A percentile compares a stretch with the other conserved stretches of the same genome.
These are phyloP conservation scores for Melanostigma gelatinosum DNA, from an alignment of 2,113 vertebrate species.

Conservation along the genomic window DNA sequence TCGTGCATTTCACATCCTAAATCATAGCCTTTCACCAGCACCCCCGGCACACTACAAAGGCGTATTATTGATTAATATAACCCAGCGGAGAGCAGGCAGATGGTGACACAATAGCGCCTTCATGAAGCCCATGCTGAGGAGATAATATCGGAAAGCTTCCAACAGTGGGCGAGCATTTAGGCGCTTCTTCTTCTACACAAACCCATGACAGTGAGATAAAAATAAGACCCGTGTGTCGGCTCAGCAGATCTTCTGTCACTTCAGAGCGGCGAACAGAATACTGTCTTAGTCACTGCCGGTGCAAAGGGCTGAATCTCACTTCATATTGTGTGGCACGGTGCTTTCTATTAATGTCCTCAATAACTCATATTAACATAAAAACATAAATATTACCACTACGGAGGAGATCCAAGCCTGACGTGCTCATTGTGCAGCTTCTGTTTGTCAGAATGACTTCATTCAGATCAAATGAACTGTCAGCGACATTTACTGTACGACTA, in stretches of 20 bases:
- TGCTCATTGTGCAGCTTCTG: not conserved
- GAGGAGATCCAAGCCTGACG: not conserved
- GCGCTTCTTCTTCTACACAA: conserved; percentile 53
- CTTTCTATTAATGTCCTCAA: not conserved
- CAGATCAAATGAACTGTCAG: not conserved
- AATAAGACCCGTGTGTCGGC: conserved; percentile 61
- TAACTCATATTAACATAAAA: not conserved
- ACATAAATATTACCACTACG: not conserved
- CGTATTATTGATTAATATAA: conserved; percentile 50
- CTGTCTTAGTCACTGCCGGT: conserved; percentile 15
- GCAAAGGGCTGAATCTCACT: conserved; percentile 10
- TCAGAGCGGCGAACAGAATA: conserved; percentile 15
- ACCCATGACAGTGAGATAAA: conserved; percentile 61
- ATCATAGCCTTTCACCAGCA: conserved; percentile 33
- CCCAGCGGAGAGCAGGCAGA: conserved; percentile 13
- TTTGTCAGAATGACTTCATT: conserved; percentile 4
- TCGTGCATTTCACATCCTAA: conserved; percentile 32
- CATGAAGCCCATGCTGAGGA: conserved; percentile 43
- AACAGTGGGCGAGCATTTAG: conserved; percentile 50
- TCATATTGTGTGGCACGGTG: not conserved
- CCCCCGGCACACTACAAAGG: conserved; percentile 24
- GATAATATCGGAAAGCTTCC: conserved; percentile 57
- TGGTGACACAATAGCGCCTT: conserved; percentile 47
- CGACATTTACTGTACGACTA: conserved; percentile 15
- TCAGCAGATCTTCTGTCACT: conserved; percentile 59